Conservation (phyloP, 2,888 invertebrate genomes). For the Acanthosoma haemorrhoidale region DNA sequence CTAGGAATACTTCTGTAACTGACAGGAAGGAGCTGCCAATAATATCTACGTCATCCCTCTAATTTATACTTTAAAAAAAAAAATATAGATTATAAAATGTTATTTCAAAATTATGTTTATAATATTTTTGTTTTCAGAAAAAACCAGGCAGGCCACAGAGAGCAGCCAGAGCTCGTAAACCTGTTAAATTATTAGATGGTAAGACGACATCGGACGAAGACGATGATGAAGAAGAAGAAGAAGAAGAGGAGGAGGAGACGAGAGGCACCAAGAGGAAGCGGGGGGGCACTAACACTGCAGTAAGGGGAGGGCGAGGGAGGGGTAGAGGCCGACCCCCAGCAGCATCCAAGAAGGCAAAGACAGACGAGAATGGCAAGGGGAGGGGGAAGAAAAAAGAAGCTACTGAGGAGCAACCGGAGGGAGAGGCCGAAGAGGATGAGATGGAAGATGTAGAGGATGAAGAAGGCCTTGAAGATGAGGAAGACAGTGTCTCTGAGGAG, state of each 20-base stretch:
- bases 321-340: conserved; percentile 26
- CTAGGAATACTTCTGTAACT: background rate
- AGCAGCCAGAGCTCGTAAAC: conserved; percentile 10
- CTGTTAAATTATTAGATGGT: conserved; percentile 21
- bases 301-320: conserved; percentile 27
- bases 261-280: conserved; percentile 22
- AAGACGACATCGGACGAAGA: background rate
- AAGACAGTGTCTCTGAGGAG: conserved; percentile 20
- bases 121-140: background rate
- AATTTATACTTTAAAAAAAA: too few relatives aligned
- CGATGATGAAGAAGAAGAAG: conserved; percentile 11
- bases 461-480: conserved; percentile 5
- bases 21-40: background rate
- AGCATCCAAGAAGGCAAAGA: background rate
- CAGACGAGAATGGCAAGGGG: conserved; percentile 33
- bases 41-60: background rate
- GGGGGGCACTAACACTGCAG: conserved; percentile 22
- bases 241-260: background rate
- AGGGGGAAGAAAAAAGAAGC: conserved; percentile 26
- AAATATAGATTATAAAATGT: too few relatives aligned
- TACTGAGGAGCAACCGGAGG: conserved; percentile 6
- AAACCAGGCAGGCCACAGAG: conserved; percentile 20
- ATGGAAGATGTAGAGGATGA: conserved; percentile 27
- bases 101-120: too few relatives aligned
- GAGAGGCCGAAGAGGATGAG: conserved; percentile 29